Conservation (phyloP, 2,797 vertebrate genomes). For the Paedocypris micromegethes region DNA sequence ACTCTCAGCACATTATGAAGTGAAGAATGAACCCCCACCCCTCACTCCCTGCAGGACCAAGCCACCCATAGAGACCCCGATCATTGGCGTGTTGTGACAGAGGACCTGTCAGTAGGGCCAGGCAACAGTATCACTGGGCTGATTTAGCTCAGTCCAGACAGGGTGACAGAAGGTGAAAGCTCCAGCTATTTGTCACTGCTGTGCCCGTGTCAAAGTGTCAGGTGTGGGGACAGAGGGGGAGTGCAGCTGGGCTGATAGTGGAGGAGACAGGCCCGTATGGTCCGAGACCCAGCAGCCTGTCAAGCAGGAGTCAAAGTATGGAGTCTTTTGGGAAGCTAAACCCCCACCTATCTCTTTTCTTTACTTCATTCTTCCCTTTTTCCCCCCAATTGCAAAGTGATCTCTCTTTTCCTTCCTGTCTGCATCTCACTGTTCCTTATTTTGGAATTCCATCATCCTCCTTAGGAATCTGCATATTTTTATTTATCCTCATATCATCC, state of each 20-base stretch:
- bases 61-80: slow-evolving; percentile 74
- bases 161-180: slow-evolving; percentile 77
- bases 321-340: slow-evolving; percentile 54
- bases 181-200: slow-evolving; percentile 80
- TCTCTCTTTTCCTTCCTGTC: slow-evolving; percentile 13
- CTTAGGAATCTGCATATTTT: not conserved
- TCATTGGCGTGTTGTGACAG: slow-evolving; percentile 68
- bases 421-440: slow-evolving; percentile 23
- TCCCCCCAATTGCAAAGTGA: slow-evolving; percentile 2
- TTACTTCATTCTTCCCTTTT: not conserved
- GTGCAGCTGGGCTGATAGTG: slow-evolving; percentile 76
- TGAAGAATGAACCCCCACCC: slow-evolving; percentile 55
- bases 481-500: slow-evolving; percentile 39
- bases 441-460: slow-evolving; percentile 30
- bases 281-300: slow-evolving; percentile 72
- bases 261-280: slow-evolving; percentile 76
- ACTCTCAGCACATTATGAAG: slow-evolving; percentile 40
- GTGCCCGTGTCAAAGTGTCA: slow-evolving; percentile 79
- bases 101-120: slow-evolving; percentile 69
- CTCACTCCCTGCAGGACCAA: slow-evolving; percentile 51
- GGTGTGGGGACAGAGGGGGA: slow-evolving; percentile 68
- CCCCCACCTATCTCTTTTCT: slow-evolving; percentile 30
- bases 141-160: slow-evolving; percentile 71
- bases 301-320: slow-evolving; percentile 56
- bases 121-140: slow-evolving; percentile 65